Percentiles rank a stretch among this genome's conserved stretches.
These are phyloP conservation scores for Nomada ruficornis DNA, from an alignment of 2,888 invertebrate species.

Conservation along the genomic window DNA sequence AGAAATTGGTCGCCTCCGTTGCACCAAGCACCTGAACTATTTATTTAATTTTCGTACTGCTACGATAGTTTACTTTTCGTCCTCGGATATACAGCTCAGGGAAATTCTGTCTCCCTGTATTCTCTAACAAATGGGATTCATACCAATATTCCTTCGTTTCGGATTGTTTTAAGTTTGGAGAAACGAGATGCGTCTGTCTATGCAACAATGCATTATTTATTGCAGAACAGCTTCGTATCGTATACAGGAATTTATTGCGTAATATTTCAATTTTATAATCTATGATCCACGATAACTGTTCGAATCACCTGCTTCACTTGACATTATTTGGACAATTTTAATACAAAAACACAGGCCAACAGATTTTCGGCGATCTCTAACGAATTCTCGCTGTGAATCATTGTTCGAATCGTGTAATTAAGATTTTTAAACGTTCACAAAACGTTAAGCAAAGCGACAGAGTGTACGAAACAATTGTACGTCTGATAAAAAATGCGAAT, in stretches of 20 bases:
- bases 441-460: neutral
- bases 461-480: neutral
- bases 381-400: conserved; percentile 1
- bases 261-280: no score
- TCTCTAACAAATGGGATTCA: neutral
- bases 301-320: neutral
- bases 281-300: neutral
- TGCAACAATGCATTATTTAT: neutral
- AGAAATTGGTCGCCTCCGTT: neutral
- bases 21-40: neutral
- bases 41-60: conserved; percentile 20
- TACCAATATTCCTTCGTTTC: neutral
- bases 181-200: neutral
- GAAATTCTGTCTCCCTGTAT: neutral
- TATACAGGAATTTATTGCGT: neutral
- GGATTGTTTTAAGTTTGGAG: neutral
- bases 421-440: neutral
- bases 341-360: neutral
- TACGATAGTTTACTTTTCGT: neutral
- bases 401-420: neutral
- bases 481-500: neutral
- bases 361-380: neutral
- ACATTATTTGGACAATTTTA: neutral
- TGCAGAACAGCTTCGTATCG: neutral
- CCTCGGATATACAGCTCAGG: neutral